Base-by-base conservation (phyloP, 2,797 vertebrate genomes). In the Spinus olivaceus region DNA sequence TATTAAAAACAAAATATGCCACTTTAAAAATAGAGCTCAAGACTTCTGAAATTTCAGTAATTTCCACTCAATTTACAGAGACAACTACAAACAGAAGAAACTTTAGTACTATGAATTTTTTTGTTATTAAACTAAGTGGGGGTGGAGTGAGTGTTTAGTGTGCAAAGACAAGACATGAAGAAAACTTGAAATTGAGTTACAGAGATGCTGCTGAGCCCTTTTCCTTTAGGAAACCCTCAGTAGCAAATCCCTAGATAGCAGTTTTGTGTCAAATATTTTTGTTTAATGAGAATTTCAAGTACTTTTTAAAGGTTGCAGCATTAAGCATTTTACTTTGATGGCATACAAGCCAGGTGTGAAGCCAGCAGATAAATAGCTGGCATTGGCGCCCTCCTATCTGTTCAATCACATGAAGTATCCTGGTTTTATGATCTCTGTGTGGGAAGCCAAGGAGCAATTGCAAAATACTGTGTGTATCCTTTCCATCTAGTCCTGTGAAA, bases 121-220 rank as follows among this genome's bases (percentile, higher is more conserved):
- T 67, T 76, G 6, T 81, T 72, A 4, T 8, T 92, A 41, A 74
- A 14, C 10, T 32, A 39, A 69, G 16, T 25, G 54, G 20, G 18
- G 4, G 13, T 37, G 44, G 47, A 71, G 23, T 0, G 0, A 61
- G 18, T 2, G 1, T 70, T 76, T 14, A n/a, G 11, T 8, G 7
- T 30, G 20, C 44, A 44, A 61, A 90, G 59, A 54, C 25, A 61
- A 73, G 47, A 30, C 23, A 1, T 11, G 14, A 49, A 27, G 14
- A 59, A 44, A 59, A 42, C 17, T n/a, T 72, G 35, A 49, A 76
- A 54, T 0, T 32, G 41, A 49, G 28, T 54, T 33, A 25, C 5
- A 8, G 81, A 77, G 77, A 63, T 3, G 2, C 46, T 54, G 17
- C 71, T 59, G 21, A 80, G 39, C 56, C 35, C 23, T 66, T 42